Evolutionary conservation across 2,888 invertebrate species (phyloP).

Genomic region (Lymantria dispar): DNA sequence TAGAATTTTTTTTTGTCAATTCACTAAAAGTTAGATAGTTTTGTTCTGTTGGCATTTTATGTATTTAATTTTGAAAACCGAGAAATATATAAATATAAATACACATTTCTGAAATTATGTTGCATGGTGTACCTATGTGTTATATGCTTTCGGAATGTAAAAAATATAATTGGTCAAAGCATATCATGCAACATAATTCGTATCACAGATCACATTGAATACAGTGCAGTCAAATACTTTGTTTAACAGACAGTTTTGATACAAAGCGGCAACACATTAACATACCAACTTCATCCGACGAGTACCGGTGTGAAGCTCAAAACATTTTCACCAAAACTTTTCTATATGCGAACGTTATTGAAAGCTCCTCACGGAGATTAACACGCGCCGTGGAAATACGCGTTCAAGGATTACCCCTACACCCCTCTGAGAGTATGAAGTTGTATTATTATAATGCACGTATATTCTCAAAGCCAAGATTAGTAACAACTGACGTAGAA

Average conservation of each 20-base stretch:
- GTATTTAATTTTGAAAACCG: too few relatives aligned
- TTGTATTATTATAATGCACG: conserved; percentile 64
- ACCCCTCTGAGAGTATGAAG: conserved; percentile 51
- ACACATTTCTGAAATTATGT: too few relatives aligned
- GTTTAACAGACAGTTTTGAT: conserved; percentile 67
- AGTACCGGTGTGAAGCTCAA: conserved; percentile 64
- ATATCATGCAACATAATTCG: not conserved
- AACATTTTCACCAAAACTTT: conserved; percentile 77
- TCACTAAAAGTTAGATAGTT: too few relatives aligned
- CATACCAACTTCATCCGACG: conserved; percentile 65
- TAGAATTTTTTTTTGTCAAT: too few relatives aligned
- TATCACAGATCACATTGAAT: not conserved
- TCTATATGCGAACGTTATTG: conserved; percentile 76
- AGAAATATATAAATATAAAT: too few relatives aligned
- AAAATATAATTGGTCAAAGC: not conserved
- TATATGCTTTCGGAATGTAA: too few relatives aligned
- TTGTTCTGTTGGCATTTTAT: too few relatives aligned
- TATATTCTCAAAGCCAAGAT: conserved; percentile 36
- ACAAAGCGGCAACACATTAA: conserved; percentile 80
- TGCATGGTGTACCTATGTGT: too few relatives aligned
- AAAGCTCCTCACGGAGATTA: conserved; percentile 76
- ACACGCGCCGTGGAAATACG: conserved; percentile 70
- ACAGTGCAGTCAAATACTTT: conserved; percentile 14
- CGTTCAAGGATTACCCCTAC: conserved; percentile 66
- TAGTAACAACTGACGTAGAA: conserved; percentile 26